Percentiles rank a stretch among this genome's conserved stretches.
Evolutionary conservation across 2,888 invertebrate genomes (phyloP).

Genomic region (Augiades crinisus): DNA sequence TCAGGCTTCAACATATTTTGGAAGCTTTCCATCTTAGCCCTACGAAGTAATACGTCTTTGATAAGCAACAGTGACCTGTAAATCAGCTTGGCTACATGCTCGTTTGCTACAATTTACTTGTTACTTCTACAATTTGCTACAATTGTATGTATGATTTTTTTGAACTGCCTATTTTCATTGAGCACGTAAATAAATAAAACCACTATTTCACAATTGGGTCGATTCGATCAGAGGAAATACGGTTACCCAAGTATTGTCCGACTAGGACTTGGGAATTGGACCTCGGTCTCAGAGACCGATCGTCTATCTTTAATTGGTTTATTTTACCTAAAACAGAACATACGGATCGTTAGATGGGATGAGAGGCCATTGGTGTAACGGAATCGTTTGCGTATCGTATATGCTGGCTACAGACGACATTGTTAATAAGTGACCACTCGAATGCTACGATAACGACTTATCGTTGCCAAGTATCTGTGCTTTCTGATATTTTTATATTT

Average conservation of each 20-base stretch:
- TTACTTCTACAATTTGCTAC: no score
- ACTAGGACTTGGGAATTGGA: background rate
- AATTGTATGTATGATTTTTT: no score
- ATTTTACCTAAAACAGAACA: slow-evolving; percentile 20
- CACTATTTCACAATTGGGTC: background rate
- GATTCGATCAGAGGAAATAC: background rate
- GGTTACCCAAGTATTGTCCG: background rate
- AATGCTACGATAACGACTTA: background rate
- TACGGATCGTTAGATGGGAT: slow-evolving; percentile 20
- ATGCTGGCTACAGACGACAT: slow-evolving; percentile 12
- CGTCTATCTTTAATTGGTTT: slow-evolving; percentile 18
- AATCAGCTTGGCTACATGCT: no score
- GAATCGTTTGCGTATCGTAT: slow-evolving; percentile 12
- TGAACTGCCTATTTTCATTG: no score
- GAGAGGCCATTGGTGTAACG: slow-evolving; percentile 16
- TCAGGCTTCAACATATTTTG: no score
- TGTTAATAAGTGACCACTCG: background rate
- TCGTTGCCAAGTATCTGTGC: background rate
- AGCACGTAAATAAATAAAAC: no score
- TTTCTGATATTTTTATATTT: background rate
- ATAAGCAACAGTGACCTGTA: no score
- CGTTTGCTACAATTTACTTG: no score
- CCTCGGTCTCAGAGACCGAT: slow-evolving; percentile 3
- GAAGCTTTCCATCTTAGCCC: no score
- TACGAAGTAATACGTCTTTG: no score